Evolutionary conservation across 92 coral and sea anemone species (phyloP).

Genomic region (Porites cylindrica): DNA sequence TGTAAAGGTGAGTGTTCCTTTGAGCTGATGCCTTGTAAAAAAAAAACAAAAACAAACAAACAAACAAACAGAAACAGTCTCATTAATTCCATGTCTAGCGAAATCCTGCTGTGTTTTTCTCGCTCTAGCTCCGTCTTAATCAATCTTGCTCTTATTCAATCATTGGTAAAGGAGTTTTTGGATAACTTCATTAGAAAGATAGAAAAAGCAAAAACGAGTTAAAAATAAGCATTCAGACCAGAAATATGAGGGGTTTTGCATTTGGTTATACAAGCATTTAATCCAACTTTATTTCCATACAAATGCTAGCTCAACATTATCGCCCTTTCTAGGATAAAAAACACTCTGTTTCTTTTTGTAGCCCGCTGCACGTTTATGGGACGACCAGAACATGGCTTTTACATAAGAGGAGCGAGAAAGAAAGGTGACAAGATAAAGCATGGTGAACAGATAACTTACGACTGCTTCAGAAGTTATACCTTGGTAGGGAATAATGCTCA

Average conservation of each 20-base stretch:
- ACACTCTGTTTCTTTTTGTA: not conserved
- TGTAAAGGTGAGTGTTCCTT: slow-evolving; percentile 43
- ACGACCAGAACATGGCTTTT: not conserved
- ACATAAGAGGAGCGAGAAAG: not conserved
- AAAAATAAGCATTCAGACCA: no score
- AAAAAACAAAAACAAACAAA: no score
- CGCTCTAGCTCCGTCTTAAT: no score
- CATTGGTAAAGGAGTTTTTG: no score
- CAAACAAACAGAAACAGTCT: not conserved
- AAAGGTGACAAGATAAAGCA: slow-evolving; percentile 35
- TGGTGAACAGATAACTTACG: slow-evolving; percentile 20
- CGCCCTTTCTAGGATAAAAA: not conserved
- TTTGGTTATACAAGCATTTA: not conserved
- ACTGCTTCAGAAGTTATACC: not conserved
- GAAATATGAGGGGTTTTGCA: no score
- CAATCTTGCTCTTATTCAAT: no score
- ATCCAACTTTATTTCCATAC: not conserved
- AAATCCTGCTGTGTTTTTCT: no score
- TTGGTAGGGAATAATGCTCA: slow-evolving; percentile 13
- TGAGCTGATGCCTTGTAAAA: not conserved
- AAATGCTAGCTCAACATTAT: not conserved
- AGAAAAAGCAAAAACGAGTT: no score
- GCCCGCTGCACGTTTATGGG: slow-evolving; percentile 29
- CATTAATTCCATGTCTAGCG: no score
- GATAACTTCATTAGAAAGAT: no score